Conservation (phyloP, 2,888 invertebrate genomes). For the Aricia artaxerxes region DNA sequence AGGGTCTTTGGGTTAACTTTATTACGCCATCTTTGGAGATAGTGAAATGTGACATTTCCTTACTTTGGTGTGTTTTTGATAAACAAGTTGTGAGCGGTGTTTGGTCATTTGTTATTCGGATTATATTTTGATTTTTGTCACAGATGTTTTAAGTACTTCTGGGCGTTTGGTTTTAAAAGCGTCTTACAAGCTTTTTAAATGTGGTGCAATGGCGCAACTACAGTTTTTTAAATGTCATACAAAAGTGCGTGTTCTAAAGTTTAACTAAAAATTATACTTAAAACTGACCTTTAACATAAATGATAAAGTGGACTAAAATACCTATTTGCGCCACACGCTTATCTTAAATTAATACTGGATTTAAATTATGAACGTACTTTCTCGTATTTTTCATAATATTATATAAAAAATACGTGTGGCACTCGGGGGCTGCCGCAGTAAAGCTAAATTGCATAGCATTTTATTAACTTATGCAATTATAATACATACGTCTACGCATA, state of each 20-base stretch:
- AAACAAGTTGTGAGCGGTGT: neutral
- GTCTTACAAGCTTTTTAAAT: neutral
- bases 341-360: neutral
- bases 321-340: neutral
- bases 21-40: neutral
- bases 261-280: neutral
- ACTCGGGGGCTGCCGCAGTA: no score
- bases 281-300: neutral
- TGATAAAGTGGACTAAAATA: neutral
- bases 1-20: neutral
- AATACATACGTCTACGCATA: no score
- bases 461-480: no score
- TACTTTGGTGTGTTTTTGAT: neutral
- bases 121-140: neutral
- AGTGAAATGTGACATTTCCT: conserved; percentile 5
- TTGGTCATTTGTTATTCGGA: neutral
- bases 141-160: no score
- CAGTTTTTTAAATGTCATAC: neutral
- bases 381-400: no score
- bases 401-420: no score
- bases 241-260: neutral
- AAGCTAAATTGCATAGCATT: no score
- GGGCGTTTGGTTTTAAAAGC: no score
- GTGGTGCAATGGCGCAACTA: neutral
- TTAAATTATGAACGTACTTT: neutral